These are phyloP conservation scores for Anodontia alba DNA, from an alignment of 2,888 invertebrate genomes.

Conservation along the genomic window DNA sequence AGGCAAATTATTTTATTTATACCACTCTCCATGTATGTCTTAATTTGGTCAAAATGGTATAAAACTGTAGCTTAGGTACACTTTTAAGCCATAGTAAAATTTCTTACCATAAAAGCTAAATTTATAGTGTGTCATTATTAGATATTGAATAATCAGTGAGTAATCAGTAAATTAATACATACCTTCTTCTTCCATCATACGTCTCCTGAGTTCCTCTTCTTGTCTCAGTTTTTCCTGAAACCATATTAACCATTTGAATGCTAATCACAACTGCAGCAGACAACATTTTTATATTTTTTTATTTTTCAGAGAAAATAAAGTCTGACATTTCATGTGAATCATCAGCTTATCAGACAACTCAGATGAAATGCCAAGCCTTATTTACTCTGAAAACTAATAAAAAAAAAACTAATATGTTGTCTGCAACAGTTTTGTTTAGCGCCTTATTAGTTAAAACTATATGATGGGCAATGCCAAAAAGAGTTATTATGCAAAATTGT, in stretches of 20 bases:
- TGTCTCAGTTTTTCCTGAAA: constrained; percentile 68
- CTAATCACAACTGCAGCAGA: background rate
- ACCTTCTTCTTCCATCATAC: constrained; percentile 73
- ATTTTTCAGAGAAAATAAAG: background rate
- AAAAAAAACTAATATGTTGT: background rate
- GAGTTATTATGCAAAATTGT: too few relatives aligned
- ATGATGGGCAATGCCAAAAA: too few relatives aligned
- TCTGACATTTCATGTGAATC: background rate
- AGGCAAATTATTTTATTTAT: too few relatives aligned
- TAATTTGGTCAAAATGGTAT: too few relatives aligned
- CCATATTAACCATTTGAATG: background rate
- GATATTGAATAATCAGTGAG: too few relatives aligned
- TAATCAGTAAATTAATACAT: too few relatives aligned
- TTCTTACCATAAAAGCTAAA: too few relatives aligned
- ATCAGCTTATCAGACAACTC: background rate
- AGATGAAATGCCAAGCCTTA: background rate
- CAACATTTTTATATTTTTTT: background rate
- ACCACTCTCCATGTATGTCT: too few relatives aligned
- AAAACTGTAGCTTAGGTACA: too few relatives aligned
- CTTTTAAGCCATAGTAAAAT: too few relatives aligned
- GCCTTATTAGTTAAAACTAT: too few relatives aligned
- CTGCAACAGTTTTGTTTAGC: background rate
- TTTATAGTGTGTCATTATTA: too few relatives aligned
- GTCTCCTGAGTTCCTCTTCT: constrained; percentile 69
- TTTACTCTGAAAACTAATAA: background rate